These are phyloP conservation scores for Acromyrmex heyeri DNA, from an alignment of 1,140 invertebrate species.

Conservation along the genomic window DNA sequence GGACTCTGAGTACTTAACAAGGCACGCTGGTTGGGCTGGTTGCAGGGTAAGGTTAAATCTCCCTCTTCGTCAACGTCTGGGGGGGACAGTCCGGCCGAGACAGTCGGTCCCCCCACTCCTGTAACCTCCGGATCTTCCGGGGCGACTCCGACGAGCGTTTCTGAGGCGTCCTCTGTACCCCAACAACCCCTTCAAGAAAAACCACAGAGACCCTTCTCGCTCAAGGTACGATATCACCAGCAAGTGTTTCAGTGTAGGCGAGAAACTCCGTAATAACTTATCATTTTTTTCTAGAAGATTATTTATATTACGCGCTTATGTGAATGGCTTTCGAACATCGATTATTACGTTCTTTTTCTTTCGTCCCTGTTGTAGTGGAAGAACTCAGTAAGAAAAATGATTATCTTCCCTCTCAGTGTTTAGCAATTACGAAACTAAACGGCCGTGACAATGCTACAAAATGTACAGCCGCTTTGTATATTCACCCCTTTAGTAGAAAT, in stretches of 20 bases:
- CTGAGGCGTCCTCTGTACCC: constrained; percentile 81
- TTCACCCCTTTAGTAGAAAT: constrained; percentile 37
- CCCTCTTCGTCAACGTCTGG: constrained; percentile 87
- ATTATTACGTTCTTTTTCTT: constrained; percentile 46
- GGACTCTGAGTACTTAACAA: constrained; percentile 85
- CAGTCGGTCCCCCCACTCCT: constrained; percentile 85
- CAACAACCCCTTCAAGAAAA: constrained; percentile 86
- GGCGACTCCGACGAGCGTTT: constrained; percentile 81
- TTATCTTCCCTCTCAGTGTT: constrained; percentile 53
- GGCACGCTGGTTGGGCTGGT: constrained; percentile 87
- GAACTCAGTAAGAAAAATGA: neutral
- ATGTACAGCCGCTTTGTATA: constrained; percentile 57
- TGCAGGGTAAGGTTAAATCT: constrained; percentile 90
- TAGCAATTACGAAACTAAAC: constrained; percentile 33
- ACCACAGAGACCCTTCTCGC: constrained; percentile 89
- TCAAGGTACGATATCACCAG: constrained; percentile 87
- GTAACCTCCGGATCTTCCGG: constrained; percentile 82
- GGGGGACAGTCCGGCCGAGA: constrained; percentile 87
- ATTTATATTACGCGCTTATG: constrained; percentile 67
- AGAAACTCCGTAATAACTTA: constrained; percentile 45
- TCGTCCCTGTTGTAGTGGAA: constrained; percentile 26
- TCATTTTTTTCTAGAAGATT: constrained; percentile 57
- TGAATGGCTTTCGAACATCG: constrained; percentile 70
- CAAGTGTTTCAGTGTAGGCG: constrained; percentile 53
- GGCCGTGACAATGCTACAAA: constrained; percentile 40